phyloP scores from a whole-genome alignment of 2,888 invertebrate species.

The Eristalinus sepulchralis region DNA sequence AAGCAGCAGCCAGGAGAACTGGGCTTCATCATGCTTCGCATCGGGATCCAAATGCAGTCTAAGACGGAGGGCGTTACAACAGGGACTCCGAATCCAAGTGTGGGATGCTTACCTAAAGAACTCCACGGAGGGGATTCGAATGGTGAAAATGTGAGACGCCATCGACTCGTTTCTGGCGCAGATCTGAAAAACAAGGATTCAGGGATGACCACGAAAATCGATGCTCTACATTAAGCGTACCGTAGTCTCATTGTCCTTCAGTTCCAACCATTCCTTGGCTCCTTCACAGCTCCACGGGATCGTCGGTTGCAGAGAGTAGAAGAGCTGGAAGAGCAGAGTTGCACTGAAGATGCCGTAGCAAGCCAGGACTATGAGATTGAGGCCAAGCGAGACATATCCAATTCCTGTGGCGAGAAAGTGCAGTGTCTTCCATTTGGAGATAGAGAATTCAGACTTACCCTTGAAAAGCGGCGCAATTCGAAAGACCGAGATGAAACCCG shows the following conservation, averaged over 20 bases:
- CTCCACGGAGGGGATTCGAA: constrained; percentile 11
- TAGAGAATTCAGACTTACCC: background rate
- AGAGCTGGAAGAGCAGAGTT: constrained; percentile 87
- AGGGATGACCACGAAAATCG: background rate
- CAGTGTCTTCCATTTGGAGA: background rate
- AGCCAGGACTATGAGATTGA: constrained; percentile 88
- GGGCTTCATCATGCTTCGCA: background rate
- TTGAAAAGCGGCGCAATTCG: constrained; percentile 81
- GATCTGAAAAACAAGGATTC: background rate
- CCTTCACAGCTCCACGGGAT: constrained; percentile 92
- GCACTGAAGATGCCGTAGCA: constrained; percentile 83
- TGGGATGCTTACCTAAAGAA: constrained; percentile 11
- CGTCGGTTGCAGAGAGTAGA: constrained; percentile 84
- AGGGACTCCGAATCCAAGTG: background rate
- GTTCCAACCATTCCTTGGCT: constrained; percentile 59
- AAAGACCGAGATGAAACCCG: constrained; percentile 91
- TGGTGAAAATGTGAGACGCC: background rate
- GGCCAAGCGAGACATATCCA: constrained; percentile 89
- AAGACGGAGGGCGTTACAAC: background rate
- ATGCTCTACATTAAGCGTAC: background rate
- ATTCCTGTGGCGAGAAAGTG: constrained; percentile 84
- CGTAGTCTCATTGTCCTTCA: background rate
- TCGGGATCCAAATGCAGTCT: background rate
- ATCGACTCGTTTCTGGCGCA: background rate
- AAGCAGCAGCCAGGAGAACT: constrained; percentile 59